These are phyloP conservation scores for Pogonomyrmex californicus DNA, from an alignment of 1,140 invertebrate genomes.

Conservation along the genomic window DNA sequence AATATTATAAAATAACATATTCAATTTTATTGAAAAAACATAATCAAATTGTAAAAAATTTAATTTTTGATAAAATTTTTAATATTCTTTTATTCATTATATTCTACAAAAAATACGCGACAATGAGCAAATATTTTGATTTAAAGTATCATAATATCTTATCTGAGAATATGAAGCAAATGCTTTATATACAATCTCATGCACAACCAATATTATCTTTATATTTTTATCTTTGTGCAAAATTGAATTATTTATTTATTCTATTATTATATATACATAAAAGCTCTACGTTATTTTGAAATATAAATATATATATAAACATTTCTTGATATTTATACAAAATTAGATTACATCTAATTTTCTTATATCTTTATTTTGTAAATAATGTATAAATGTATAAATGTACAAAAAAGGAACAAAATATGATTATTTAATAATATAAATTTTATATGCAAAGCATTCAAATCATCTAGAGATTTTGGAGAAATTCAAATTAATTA, in stretches of 20 bases:
- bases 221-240: not conserved
- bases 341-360: not conserved
- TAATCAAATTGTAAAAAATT: not conserved
- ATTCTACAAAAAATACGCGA: not conserved
- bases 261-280: not conserved
- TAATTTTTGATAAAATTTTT: not conserved
- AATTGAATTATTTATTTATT: not conserved
- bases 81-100: not conserved
- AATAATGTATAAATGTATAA: not conserved
- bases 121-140: not conserved
- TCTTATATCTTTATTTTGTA: not conserved
- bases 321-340: not conserved
- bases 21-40: not conserved
- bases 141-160: not conserved
- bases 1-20: not conserved
- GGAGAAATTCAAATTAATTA: constrained; percentile 6
- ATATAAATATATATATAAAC: too few relatives aligned
- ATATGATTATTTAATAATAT: not conserved
- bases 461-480: not conserved
- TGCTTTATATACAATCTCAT: not conserved
- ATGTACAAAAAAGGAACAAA: not conserved
- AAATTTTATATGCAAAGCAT: not conserved
- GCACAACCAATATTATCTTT: not conserved
- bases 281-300: not conserved
- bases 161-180: not conserved